Conservation (phyloP, 2,797 vertebrate species). For the Diglossa cyanea region DNA sequence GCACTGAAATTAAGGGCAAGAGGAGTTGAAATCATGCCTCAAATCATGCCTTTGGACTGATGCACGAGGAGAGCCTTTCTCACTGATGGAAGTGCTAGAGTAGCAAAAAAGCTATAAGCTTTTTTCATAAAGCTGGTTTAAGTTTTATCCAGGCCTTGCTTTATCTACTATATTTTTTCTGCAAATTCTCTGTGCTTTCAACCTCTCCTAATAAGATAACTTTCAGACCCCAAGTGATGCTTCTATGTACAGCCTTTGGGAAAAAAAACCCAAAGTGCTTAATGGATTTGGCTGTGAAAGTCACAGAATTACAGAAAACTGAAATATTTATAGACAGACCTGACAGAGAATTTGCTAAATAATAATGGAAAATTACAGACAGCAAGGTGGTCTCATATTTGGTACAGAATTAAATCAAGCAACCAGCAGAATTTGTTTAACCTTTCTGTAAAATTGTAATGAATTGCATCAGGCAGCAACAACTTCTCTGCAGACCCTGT, state of each 20-base stretch:
- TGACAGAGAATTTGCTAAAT: constrained; percentile 26
- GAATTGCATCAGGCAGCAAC: not conserved
- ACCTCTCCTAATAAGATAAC: not conserved
- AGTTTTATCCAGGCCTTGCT: not conserved
- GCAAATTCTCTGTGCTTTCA: not conserved
- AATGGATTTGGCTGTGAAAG: constrained; percentile 39
- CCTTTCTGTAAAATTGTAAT: constrained; percentile 30
- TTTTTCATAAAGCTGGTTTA: not conserved
- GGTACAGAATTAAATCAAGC: constrained; percentile 27
- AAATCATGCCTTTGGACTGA: not conserved
- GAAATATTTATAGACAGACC: constrained; percentile 16
- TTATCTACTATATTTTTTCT: not conserved
- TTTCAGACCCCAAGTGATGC: not conserved
- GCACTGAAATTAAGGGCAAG: not conserved
- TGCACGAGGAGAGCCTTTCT: not conserved
- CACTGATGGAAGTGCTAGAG: not conserved
- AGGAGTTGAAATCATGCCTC: not conserved
- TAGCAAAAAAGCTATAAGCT: not conserved
- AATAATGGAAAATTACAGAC: constrained; percentile 50
- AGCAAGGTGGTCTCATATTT: constrained; percentile 26
- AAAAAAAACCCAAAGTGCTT: not conserved
- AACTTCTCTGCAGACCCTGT: not conserved
- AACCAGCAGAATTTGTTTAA: constrained; percentile 43
- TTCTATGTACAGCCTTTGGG: not conserved
- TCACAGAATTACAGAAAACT: constrained; percentile 17